Evolutionary conservation across 2,113 vertebrate species (phyloP).

Genomic region (Prochilodus magdalenae): DNA sequence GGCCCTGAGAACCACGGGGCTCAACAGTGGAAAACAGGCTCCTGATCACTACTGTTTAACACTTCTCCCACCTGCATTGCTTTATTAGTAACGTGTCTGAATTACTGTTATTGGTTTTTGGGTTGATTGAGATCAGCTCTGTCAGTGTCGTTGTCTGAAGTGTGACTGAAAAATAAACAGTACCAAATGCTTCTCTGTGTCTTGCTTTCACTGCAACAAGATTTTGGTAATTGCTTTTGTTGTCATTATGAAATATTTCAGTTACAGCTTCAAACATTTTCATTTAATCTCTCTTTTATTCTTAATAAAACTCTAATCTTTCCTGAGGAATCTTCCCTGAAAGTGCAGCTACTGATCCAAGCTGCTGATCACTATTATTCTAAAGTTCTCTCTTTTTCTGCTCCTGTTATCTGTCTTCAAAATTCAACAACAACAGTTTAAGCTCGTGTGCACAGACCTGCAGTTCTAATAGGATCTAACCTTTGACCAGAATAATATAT

Average conservation of each 20-base stretch:
- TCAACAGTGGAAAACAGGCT: too few relatives aligned
- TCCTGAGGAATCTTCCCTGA: slow-evolving; percentile 6
- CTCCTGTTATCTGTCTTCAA: too few relatives aligned
- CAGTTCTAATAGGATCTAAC: too few relatives aligned
- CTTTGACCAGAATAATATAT: not conserved
- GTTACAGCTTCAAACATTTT: not conserved
- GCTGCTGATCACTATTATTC: not conserved
- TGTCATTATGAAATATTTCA: not conserved
- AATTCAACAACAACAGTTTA: too few relatives aligned
- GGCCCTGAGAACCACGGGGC: too few relatives aligned
- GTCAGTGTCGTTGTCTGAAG: not conserved
- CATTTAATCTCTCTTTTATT: not conserved
- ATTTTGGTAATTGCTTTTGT: not conserved
- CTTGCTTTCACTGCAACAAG: too few relatives aligned
- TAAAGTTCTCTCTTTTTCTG: not conserved
- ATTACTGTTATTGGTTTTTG: not conserved
- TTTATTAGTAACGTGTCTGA: not conserved
- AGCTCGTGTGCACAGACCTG: too few relatives aligned
- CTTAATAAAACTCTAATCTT: not conserved
- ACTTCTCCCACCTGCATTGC: not conserved
- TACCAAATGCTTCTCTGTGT: not conserved
- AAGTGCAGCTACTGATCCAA: not conserved
- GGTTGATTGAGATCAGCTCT: not conserved
- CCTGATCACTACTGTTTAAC: too few relatives aligned
- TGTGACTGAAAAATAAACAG: slow-evolving; percentile 1